Conservation (phyloP, 2,888 invertebrate species). For the Leptinotarsa tumamoca region DNA sequence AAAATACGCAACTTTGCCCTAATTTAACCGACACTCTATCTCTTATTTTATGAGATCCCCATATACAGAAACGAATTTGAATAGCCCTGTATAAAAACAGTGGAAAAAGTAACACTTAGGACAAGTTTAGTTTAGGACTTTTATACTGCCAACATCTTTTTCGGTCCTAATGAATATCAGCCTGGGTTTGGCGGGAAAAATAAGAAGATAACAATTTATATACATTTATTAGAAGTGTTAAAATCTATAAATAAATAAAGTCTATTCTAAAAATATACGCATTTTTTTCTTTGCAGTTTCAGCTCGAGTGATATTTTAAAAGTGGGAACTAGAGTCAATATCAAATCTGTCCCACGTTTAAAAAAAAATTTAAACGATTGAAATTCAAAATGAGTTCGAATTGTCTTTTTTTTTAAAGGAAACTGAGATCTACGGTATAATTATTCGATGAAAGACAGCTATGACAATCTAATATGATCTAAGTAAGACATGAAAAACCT, state of each 20-base stretch:
- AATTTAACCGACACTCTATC: too few relatives aligned
- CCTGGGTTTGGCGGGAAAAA: background rate
- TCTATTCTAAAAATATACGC: conserved; percentile 27
- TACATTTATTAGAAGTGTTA: conserved; percentile 28
- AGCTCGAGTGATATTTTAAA: background rate
- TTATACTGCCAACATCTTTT: too few relatives aligned
- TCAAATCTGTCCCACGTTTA: background rate
- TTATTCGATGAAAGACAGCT: too few relatives aligned
- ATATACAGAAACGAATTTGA: too few relatives aligned
- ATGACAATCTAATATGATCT: too few relatives aligned
- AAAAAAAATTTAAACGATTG: background rate
- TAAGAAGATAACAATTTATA: conserved; percentile 20
- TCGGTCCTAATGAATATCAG: background rate
- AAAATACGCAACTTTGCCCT: too few relatives aligned
- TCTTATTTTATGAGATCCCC: too few relatives aligned
- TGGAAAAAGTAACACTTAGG: too few relatives aligned
- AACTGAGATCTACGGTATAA: background rate
- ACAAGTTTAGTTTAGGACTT: too few relatives aligned
- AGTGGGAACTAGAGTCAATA: background rate
- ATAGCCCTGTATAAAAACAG: too few relatives aligned
- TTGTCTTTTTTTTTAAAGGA: background rate
- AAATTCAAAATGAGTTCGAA: background rate
- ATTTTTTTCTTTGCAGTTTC: conserved; percentile 1
- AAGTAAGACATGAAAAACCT: too few relatives aligned
- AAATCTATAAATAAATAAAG: conserved; percentile 26